Conservation (phyloP, 1,140 invertebrate genomes). For the fruit fly (Drosophila melanogaster) region DNA sequence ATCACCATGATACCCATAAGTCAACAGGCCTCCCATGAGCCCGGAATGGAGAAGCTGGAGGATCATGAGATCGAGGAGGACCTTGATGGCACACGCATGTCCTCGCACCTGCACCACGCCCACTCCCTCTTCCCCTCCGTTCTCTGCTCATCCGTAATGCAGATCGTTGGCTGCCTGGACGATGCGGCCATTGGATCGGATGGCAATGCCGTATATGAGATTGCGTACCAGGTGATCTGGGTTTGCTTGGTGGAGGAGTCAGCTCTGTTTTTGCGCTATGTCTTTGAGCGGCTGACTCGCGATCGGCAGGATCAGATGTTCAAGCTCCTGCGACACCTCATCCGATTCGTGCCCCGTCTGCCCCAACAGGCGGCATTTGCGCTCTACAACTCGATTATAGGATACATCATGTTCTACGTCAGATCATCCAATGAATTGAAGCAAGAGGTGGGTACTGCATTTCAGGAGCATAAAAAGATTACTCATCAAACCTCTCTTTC, state of each 20-base stretch:
- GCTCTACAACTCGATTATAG: slow-evolving; percentile 99
- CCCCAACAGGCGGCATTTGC: slow-evolving; percentile 99
- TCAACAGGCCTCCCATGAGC: slow-evolving; percentile 97
- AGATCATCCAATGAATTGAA: slow-evolving; percentile 96
- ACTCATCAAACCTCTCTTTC: background rate
- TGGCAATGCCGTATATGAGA: slow-evolving; percentile 95
- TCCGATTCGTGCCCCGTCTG: slow-evolving; percentile 95
- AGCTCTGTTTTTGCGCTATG: slow-evolving; percentile 97
- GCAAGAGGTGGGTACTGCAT: slow-evolving; percentile 87
- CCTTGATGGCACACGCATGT: slow-evolving; percentile 88
- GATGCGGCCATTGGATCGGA: slow-evolving; percentile 98
- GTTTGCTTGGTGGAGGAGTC: slow-evolving; percentile 99
- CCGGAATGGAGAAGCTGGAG: slow-evolving; percentile 94
- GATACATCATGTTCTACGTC: slow-evolving; percentile 99
- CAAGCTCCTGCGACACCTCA: slow-evolving; percentile 95
- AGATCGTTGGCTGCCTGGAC: slow-evolving; percentile 97
- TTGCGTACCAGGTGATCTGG: slow-evolving; percentile 98
- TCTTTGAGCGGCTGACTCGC: slow-evolving; percentile 97
- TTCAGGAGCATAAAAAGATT: background rate
- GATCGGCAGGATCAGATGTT: slow-evolving; percentile 98
- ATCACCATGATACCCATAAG: slow-evolving; percentile 99
- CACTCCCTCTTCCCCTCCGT: slow-evolving; percentile 98
- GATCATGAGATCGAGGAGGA: slow-evolving; percentile 94
- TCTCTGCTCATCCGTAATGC: slow-evolving; percentile 96
- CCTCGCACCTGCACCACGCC: slow-evolving; percentile 91